Conservation (phyloP, 1,140 invertebrate genomes). For the Holcopasites calliopsidis region DNA sequence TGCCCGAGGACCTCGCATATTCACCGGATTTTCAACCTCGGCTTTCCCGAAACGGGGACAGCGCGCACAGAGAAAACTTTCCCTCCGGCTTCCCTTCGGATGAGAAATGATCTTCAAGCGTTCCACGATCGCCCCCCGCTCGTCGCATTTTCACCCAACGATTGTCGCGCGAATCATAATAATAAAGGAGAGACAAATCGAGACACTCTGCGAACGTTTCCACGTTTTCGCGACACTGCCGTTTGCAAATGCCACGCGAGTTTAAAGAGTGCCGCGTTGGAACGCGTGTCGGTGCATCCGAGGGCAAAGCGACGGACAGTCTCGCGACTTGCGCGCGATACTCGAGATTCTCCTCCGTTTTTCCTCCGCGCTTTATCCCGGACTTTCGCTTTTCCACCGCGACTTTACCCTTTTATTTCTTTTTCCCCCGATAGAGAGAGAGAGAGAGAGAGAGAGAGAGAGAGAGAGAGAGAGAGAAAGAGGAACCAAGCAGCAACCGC, state of each 20-base stretch:
- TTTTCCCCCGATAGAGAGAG: not conserved
- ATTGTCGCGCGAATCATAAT: not conserved
- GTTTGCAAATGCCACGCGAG: not conserved
- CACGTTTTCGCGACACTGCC: not conserved
- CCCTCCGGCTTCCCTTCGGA: not conserved
- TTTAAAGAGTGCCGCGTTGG: conserved; percentile 20
- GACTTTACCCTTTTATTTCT: too few relatives aligned
- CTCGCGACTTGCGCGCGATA: conserved; percentile 36
- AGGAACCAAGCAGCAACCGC: not conserved
- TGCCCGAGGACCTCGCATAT: not conserved
- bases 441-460: not conserved
- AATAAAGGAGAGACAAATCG: not conserved
- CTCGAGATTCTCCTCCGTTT: conserved; percentile 45
- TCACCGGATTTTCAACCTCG: conserved; percentile 1
- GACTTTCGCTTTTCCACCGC: not conserved
- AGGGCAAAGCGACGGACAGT: conserved; percentile 34
- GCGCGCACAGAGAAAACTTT: not conserved
- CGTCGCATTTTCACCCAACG: not conserved
- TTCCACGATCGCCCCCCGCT: not conserved
- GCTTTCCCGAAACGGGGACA: not conserved
- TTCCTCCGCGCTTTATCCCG: conserved; percentile 12
- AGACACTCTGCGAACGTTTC: not conserved
- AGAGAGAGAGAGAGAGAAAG: not conserved
- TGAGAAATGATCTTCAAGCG: too few relatives aligned
- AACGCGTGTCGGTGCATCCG: conserved; percentile 21